Base-by-base conservation (phyloP, 2,113 vertebrate genomes). In the Catharus fuscescens region DNA sequence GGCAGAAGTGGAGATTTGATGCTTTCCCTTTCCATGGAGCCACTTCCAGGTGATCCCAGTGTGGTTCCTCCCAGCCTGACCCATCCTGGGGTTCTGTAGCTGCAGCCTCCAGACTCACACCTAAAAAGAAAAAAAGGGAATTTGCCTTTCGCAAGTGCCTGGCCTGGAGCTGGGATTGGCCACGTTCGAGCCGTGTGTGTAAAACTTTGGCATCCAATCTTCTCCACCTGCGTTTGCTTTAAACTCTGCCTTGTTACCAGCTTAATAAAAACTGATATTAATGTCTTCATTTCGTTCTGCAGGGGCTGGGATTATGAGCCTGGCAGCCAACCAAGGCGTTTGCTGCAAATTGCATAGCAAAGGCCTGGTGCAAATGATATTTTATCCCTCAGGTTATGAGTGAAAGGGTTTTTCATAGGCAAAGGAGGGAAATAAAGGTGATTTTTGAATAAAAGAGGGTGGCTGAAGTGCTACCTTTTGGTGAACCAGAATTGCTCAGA, bases 161-260 rank as follows among this genome's bases (percentile, higher is more conserved):
- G 18, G 16, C 61, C 78, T 17, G 15, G 57, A 90, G 53, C 62
- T 66, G 47, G 61, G 78, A 82, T 31, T 62, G 87, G 84, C 84
- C 29, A 1, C 3, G 3, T 48, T 52, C 36, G 18, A 70, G 31
- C 14, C 48, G 1, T 8, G 12, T 9, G 9, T 57, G 93, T 59
- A 65, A 72, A 77, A 18, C 71, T 81, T 73, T 92, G 93, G 95
- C 93, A 77, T 47, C 52, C 25, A 86, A 80, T 16, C 54, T 9
- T 50, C 85, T 90, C 92, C 95, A 95, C 94, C 91, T 95, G 95
- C 71, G 2, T 85, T n/a, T 80, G 74, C 81, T 95, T 95, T 82
- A 87, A 92, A 24, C 84, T n/a, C 65, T 47, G 74, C 81, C 87
- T 94, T 91, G 95, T 97, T 94, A 80, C 91, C 89, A 77, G 70